Conservation (phyloP, 2,888 invertebrate genomes). For the Agrilus mali region DNA sequence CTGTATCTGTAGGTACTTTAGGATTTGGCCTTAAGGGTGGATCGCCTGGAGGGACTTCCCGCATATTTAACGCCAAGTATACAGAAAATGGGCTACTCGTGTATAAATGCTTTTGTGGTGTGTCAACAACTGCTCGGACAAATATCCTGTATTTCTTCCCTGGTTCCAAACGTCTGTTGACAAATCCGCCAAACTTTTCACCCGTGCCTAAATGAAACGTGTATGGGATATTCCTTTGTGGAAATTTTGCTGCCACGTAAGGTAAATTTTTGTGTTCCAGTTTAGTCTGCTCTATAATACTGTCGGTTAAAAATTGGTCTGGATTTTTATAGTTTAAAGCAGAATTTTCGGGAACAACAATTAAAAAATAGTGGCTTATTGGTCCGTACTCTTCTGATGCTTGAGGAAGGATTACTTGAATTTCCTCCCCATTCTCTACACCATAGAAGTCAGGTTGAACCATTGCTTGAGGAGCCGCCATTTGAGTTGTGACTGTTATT, state of each 20-base stretch:
- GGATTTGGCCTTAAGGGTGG: conserved; percentile 77
- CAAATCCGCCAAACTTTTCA: conserved; percentile 76
- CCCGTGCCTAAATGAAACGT: conserved; percentile 89
- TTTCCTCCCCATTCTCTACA: conserved; percentile 72
- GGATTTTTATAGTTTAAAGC: conserved; percentile 65
- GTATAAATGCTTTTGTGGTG: conserved; percentile 85
- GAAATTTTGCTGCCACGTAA: conserved; percentile 91
- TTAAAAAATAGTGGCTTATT: conserved; percentile 90
- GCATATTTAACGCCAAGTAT: conserved; percentile 76
- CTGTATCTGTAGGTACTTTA: conserved; percentile 63
- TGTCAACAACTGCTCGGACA: conserved; percentile 86
- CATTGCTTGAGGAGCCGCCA: conserved; percentile 94
- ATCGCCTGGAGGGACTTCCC: conserved; percentile 63
- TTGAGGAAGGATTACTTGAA: conserved; percentile 81
- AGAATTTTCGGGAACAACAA: conserved; percentile 88
- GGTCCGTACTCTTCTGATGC: conserved; percentile 98
- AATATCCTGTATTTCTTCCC: conserved; percentile 77
- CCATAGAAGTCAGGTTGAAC: conserved; percentile 89
- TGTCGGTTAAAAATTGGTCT: conserved; percentile 78
- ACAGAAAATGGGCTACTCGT: conserved; percentile 91
- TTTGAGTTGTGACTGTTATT: conserved; percentile 87
- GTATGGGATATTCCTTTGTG: conserved; percentile 80
- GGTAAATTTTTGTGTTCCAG: conserved; percentile 66
- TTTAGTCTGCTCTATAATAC: conserved; percentile 59
- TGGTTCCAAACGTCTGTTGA: conserved; percentile 72